Evolutionary conservation across 1,140 invertebrate genomes (phyloP).

Genomic region (Semibalanus balanoides): DNA sequence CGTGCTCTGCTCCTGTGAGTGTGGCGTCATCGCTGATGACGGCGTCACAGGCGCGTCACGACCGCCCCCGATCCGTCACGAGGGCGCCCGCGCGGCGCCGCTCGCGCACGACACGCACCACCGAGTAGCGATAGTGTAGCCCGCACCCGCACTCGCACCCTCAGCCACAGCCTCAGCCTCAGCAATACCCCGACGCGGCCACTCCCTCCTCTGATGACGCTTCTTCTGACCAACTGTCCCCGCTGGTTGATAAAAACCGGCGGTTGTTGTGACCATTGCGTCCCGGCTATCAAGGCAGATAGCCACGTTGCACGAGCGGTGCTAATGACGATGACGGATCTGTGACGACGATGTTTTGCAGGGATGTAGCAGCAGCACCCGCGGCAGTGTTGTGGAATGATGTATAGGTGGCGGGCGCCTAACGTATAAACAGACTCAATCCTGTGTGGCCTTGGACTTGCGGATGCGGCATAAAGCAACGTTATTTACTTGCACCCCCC

Average conservation of each 20-base stretch:
- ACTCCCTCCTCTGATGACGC: not conserved
- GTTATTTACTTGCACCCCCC: not conserved
- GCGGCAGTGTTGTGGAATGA: too few relatives aligned
- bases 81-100: too few relatives aligned
- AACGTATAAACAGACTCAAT: not conserved
- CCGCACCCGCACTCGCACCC: too few relatives aligned
- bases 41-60: not conserved
- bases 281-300: too few relatives aligned
- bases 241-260: not conserved
- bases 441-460: not conserved
- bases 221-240: not conserved
- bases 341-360: not conserved
- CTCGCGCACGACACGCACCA: not conserved
- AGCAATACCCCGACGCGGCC: too few relatives aligned
- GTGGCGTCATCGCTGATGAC: not conserved
- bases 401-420: not conserved
- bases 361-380: not conserved
- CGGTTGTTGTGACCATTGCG: too few relatives aligned
- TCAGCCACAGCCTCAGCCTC: too few relatives aligned
- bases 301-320: too few relatives aligned
- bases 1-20: constrained; percentile 28
- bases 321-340: not conserved
- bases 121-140: too few relatives aligned
- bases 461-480: not conserved
- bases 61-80: too few relatives aligned